Conservation (phyloP, 2,888 invertebrate species). For the Ecdyonurus torrentis region DNA sequence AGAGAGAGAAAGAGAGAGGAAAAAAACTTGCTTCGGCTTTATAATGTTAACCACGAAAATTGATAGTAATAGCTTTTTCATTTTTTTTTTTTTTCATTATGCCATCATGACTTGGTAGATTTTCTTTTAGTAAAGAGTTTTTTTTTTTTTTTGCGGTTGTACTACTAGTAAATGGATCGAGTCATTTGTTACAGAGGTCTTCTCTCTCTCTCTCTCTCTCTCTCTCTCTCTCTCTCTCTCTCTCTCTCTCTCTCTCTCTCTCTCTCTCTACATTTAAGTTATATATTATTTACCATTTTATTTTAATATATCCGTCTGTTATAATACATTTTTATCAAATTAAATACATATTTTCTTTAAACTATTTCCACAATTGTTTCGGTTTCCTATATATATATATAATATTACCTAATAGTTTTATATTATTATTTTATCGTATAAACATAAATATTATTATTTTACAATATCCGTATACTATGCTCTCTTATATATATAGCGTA, state of each 20-base stretch:
- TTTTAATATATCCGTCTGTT: no score
- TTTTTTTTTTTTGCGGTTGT: neutral
- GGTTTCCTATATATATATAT: no score
- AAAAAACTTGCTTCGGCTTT: neutral
- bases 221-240: neutral
- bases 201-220: neutral
- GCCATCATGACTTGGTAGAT: neutral
- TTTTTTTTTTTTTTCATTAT: neutral
- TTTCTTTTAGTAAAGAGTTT: conserved; percentile 1
- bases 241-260: neutral
- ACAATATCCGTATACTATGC: no score
- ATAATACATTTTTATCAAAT: no score
- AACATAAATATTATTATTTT: no score
- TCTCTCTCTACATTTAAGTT: no score
- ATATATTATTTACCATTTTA: no score
- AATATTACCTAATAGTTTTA: no score
- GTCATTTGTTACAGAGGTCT: neutral
- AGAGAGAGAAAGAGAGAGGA: neutral
- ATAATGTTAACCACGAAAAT: conserved; percentile 1
- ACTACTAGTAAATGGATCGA: neutral
- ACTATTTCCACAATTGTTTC: no score
- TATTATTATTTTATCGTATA: no score
- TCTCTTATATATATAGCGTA: no score
- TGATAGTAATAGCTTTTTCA: conserved; percentile 2
- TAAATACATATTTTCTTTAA: no score